Evolutionary conservation across 2,113 vertebrate species (phyloP), one percentile per base, ranked within the genome.

Genomic region (Numenius arquata): DNA sequence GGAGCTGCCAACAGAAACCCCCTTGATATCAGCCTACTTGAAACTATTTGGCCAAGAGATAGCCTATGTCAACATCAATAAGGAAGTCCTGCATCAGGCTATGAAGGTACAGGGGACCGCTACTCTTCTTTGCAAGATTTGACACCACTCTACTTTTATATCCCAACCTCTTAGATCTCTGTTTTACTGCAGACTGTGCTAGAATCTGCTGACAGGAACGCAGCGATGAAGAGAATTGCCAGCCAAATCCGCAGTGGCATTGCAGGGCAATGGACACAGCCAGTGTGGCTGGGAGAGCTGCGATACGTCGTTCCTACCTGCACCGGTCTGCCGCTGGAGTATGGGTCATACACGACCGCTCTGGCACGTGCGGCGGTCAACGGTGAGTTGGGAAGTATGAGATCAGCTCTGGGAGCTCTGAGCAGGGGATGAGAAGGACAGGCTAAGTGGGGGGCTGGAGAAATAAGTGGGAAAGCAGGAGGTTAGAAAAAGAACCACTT

Each of bases 31-130:
- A 15, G n/a, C 94, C 62, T 98, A 98, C 55, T 5, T 98, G 21
- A 99, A 98, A 95, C 5, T 98, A 26, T 90, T 98, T 38, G 99
- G 98, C 90, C 98, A 99, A 94, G 98, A 99, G 97, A 29, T 99
- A 40, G 94, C 90, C 62, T 99, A 98, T 16, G 30, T 91, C 61
- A 97, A 89, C 76, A 83, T 99, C 91, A 97, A 98, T 76, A 99
- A 98, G 97, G 95, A 96, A 34, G 40, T 93, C 66, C 84, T 99
- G 43, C 96, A 98, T 2, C 89, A 98, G 59, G 95, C 63, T 87
- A 14, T 97, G 67, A 95, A 97, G 97, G 99, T 99, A 98, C 34
- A 16, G 36, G 56, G 25, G 22, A 5, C 9, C 17, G 12, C 41
- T 48, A 2, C 38, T 50, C 56, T 10, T n/a, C 80, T 38, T 10